Conservation (phyloP, 1,140 invertebrate species). For the Amyelois transitella region DNA sequence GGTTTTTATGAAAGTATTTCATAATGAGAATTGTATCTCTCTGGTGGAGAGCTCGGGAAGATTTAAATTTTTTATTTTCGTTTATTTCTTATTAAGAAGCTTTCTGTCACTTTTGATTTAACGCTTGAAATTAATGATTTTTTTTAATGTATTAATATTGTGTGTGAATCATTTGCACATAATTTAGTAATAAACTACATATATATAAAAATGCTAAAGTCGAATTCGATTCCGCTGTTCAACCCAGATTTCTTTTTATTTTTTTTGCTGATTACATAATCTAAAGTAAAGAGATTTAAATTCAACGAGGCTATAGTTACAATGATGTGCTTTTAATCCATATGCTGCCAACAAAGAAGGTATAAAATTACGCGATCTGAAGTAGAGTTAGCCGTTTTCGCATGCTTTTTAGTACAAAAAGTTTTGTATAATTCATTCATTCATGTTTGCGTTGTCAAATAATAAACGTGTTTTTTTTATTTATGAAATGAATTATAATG, state of each 20-base stretch:
- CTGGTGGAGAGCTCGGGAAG: slow-evolving; percentile 74
- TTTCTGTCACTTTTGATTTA: slow-evolving; percentile 53
- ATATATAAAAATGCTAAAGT: neutral
- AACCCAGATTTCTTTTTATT: slow-evolving; percentile 6
- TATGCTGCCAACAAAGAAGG: slow-evolving; percentile 6
- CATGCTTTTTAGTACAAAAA: neutral
- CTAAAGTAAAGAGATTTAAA: neutral
- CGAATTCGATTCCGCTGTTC: neutral
- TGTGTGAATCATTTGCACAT: slow-evolving; percentile 26
- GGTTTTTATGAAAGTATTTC: slow-evolving; percentile 36
- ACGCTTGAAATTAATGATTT: slow-evolving; percentile 41
- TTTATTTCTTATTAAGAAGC: slow-evolving; percentile 41
- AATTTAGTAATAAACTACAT: neutral
- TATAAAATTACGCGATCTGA: no score
- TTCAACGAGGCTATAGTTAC: slow-evolving; percentile 20
- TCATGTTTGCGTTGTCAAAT: no score
- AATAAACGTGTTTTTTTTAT: no score
- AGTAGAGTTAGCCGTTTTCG: no score
- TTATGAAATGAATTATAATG: no score
- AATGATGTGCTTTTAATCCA: slow-evolving; percentile 16
- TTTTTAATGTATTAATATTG: slow-evolving; percentile 12
- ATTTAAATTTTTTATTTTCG: slow-evolving; percentile 30
- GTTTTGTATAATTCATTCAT: no score
- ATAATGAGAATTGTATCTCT: slow-evolving; percentile 53
- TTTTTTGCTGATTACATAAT: neutral